Conservation (phyloP, 2,888 invertebrate species). For the Tolmerus cingulatus region DNA sequence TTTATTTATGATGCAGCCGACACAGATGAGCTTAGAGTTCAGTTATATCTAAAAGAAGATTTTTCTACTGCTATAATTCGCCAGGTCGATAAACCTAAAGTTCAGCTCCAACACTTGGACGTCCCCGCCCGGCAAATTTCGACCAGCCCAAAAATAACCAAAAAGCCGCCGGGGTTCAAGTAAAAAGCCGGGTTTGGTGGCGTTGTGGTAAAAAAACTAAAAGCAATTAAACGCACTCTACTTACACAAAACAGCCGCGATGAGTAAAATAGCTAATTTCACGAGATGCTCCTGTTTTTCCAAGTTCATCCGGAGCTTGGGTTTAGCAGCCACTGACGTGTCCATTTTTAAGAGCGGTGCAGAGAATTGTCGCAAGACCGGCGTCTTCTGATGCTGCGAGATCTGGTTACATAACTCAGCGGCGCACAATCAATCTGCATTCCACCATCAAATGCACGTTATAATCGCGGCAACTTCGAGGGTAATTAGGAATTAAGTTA, state of each 20-base stretch:
- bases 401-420: slow-evolving; percentile 28
- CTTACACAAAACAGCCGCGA: slow-evolving; percentile 93
- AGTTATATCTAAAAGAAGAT: not conserved
- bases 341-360: slow-evolving; percentile 48
- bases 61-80: not conserved
- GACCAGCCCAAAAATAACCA: not conserved
- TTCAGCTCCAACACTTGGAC: not conserved
- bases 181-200: not conserved
- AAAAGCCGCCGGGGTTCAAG: not conserved
- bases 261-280: slow-evolving; percentile 82
- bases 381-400: slow-evolving; percentile 5
- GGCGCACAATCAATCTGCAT: not conserved
- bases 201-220: not conserved
- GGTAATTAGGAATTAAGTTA: not conserved
- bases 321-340: slow-evolving; percentile 52
- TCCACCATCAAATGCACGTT: not conserved
- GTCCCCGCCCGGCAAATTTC: not conserved
- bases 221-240: slow-evolving; percentile 53
- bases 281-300: slow-evolving; percentile 85
- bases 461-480: not conserved
- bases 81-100: not conserved
- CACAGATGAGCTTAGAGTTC: no score
- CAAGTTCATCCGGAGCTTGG: slow-evolving; percentile 64
- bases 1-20: no score
- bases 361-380: not conserved